A percentile compares a stretch with the other conserved stretches of the same genome.
Conservation (phyloP, 1,140 invertebrate genomes). For the Heliconius eleuchia region DNA sequence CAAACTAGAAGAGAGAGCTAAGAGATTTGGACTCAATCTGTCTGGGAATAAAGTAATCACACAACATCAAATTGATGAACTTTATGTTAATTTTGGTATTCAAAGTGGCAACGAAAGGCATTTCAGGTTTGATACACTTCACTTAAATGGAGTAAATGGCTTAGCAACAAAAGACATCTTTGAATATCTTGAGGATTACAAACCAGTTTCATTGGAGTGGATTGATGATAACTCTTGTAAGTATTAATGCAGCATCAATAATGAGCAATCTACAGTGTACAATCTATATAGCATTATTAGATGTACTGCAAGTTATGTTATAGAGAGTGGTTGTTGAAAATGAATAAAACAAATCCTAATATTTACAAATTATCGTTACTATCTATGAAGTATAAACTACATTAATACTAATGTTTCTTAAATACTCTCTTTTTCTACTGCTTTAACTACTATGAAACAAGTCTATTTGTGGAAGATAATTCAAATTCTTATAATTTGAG, state of each 20-base stretch:
- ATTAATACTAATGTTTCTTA: too few species aligned
- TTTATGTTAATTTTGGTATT: conserved; percentile 86
- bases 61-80: conserved; percentile 83
- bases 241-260: conserved; percentile 33
- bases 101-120: conserved; percentile 83
- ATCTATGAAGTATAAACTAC: too few species aligned
- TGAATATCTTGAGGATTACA: conserved; percentile 88
- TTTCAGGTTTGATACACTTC: conserved; percentile 87
- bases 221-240: conserved; percentile 89
- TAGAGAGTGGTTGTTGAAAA: background rate
- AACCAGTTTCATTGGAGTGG: conserved; percentile 89
- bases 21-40: conserved; percentile 85
- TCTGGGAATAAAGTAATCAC: conserved; percentile 78
- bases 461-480: too few species aligned
- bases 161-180: conserved; percentile 90
- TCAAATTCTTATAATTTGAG: too few species aligned
- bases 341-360: background rate
- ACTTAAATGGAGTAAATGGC: conserved; percentile 88
- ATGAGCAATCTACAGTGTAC: too few species aligned
- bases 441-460: too few species aligned
- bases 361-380: too few species aligned
- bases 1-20: conserved; percentile 86
- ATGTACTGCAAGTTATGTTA: too few species aligned
- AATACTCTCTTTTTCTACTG: too few species aligned
- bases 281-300: too few species aligned